Base-by-base conservation (phyloP, 2,888 invertebrate species). In the Cerastis leucographa region DNA sequence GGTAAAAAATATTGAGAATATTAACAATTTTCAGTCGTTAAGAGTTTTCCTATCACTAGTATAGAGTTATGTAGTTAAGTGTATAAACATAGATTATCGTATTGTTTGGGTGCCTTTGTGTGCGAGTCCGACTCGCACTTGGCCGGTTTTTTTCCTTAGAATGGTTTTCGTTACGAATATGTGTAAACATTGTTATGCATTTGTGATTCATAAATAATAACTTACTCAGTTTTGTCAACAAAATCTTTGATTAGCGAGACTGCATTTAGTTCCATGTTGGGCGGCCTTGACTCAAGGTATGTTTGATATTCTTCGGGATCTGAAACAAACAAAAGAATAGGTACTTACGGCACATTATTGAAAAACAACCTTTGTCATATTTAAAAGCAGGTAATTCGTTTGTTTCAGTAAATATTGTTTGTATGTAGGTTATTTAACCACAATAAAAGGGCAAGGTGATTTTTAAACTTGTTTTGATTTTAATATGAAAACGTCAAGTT, bases 261-360 rank as follows among this genome's bases (percentile, higher is more conserved):
- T 0, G 98, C 98, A 72, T 97, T 95, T 0, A 97, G 83, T 95
- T 98, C 98, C 98, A 98, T 98, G 66, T 94, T 93, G 1, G 97
- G 92, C 2, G 98, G 98, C 35, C 98, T 96, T 0, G 97, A 97
- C 78, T 96, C 93, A 40, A 98, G 94, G 90, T 97, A 98, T 0
- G 97, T 97, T 40, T 94, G 93, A 89, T 98, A 98, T 78, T 97
- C 95, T 83, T 96, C 97, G 5, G 97, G 97, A 89, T 97, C 97
- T 91, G 85, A 71, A 94, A 92, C 80, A 75, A 74, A 71, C 44
- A 67, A 86, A 74, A 67, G 8, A 77, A 74, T 40, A 35, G 35
- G 35, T 35, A 56, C 19, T 17, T 51, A 44, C 54, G n/a, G 12
- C n/a, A 49, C 4, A 59, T n/a, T 49, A 29, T 35, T 40, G 14